Evolutionary conservation across 2,113 vertebrate species (phyloP), one percentile per base, ranked within the genome.

Genomic region (Rhipidura dahli): DNA sequence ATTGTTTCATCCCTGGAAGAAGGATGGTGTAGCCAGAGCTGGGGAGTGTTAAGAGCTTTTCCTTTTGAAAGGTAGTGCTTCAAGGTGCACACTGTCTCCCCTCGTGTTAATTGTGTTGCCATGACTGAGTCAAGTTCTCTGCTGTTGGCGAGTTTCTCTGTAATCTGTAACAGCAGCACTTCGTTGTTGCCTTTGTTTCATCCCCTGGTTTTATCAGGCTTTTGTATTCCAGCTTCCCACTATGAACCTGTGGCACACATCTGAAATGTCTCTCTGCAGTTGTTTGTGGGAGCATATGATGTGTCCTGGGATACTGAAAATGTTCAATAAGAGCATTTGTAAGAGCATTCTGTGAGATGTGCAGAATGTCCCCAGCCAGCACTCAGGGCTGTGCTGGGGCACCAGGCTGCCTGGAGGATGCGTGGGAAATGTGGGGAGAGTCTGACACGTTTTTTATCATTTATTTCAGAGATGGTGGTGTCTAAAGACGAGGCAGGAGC

Each of bases 211-310:
- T 92, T 73, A 51, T 83, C 40, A n/a, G 78, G 79, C 35, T 93
- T 73, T 44, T 86, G 35, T 83, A 40, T 70, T 86, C 44, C 3
- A 11, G 50, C 35, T 93, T 81, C 79, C 73, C 76, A 49, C 64
- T 66, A n/a, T n/a, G 72, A 86, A 64, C 83, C 83, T 50, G 71
- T 86, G 66, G 49, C 51, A 51, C 68, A 20, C 51, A 64, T 90
- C 83, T 92, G 8, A 93, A 94, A 68, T 61, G 87, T 90, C 68
- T 90, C 72, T 71, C 93, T 89, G 83, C 71, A 72, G 60, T 83
- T 88, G 75, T 78, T 94, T 81, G 61, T 56, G 65, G 86, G 40
- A 90, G 24, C 69, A 30, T 45, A n/a, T 35, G 57, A 90, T 81
- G 40, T 57, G 79, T 42, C 92, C 75, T 82, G 76, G 78, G 88